phyloP scores from a whole-genome alignment of 2,888 invertebrate genomes.

The Cantharis flavilabris region DNA sequence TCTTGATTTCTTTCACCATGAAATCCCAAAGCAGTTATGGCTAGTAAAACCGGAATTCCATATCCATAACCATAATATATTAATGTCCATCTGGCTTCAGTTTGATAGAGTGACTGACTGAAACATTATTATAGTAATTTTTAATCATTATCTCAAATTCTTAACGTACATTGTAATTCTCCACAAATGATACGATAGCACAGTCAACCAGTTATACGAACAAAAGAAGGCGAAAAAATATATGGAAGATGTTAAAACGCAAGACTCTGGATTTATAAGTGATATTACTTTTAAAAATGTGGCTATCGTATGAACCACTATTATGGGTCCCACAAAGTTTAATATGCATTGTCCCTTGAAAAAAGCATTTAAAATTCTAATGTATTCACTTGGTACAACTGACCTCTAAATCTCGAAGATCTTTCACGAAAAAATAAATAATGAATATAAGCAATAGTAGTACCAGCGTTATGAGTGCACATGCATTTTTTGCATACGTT shows the following conservation, averaged over 20 bases:
- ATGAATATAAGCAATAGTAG: constrained; percentile 61
- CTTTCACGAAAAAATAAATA: constrained; percentile 62
- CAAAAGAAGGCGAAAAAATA: constrained; percentile 61
- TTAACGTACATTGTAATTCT: constrained; percentile 65
- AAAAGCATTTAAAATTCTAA: neutral
- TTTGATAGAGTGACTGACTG: constrained; percentile 52
- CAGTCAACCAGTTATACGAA: constrained; percentile 74
- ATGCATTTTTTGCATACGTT: constrained; percentile 17
- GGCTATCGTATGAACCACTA: constrained; percentile 62
- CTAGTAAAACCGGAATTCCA: constrained; percentile 61
- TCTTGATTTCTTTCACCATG: constrained; percentile 61
- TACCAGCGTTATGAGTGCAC: constrained; percentile 40
- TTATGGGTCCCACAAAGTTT: constrained; percentile 63
- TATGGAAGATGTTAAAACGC: constrained; percentile 56
- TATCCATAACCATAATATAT: constrained; percentile 61
- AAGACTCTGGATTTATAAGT: constrained; percentile 52
- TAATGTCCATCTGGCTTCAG: constrained; percentile 59
- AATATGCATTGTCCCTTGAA: constrained; percentile 68
- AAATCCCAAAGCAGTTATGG: constrained; percentile 58
- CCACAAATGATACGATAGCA: constrained; percentile 70
- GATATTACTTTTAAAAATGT: constrained; percentile 61
- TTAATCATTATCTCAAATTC: neutral
- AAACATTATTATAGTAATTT: constrained; percentile 23
- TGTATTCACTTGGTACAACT: neutral
- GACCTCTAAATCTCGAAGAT: constrained; percentile 57